A percentile compares a stretch with the other conserved stretches of the same genome.
phyloP scores from a whole-genome alignment of 2,888 invertebrate species.

The Hydraecia micacea region DNA sequence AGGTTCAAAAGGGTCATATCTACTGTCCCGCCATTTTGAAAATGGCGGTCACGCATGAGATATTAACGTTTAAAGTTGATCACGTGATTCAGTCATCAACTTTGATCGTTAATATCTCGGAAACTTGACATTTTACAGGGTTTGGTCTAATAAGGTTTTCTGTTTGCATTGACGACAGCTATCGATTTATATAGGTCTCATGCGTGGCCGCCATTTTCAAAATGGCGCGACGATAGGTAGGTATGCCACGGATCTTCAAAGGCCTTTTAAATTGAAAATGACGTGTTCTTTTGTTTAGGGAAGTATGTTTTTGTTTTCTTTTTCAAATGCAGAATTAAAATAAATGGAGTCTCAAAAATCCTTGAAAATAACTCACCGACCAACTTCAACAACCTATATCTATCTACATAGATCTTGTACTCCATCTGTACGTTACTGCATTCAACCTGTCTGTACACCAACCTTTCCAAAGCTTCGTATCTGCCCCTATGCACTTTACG shows the following conservation, averaged over 20 bases:
- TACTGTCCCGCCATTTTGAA: too few relatives aligned
- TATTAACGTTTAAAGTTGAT: background rate
- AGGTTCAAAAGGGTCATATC: background rate
- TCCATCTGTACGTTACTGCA: constrained; percentile 11
- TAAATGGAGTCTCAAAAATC: background rate
- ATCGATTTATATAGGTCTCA: too few relatives aligned
- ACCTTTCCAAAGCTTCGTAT: constrained; percentile 66
- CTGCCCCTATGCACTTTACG: constrained; percentile 66
- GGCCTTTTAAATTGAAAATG: background rate
- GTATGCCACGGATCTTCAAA: background rate
- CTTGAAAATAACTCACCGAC: background rate
- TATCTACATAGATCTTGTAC: background rate
- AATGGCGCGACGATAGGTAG: too few relatives aligned
- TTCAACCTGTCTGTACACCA: constrained; percentile 35
- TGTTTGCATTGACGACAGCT: background rate
- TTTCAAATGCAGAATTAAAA: background rate
- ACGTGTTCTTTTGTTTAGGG: background rate
- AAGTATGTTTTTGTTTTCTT: background rate
- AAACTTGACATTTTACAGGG: background rate
- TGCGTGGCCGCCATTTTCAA: too few relatives aligned
- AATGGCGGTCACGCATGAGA: too few relatives aligned
- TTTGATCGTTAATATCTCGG: background rate
- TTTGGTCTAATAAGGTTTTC: background rate
- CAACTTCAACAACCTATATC: background rate
- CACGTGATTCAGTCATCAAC: background rate